Evolutionary conservation across 2,888 invertebrate species (phyloP), one percentile per base, ranked within the genome.

Genomic region (Muschampia plurimacula): DNA sequence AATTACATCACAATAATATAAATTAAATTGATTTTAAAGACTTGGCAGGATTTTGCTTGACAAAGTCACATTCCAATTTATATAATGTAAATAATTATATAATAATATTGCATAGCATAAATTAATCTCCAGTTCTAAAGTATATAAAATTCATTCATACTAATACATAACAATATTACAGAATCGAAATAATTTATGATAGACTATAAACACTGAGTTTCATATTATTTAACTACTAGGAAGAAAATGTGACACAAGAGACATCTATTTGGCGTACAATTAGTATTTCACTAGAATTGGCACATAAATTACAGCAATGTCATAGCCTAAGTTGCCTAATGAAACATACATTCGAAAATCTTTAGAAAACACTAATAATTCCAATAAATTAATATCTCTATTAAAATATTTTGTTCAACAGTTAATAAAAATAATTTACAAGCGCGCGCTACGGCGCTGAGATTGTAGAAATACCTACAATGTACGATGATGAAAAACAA

Each of bases 21-120:
- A 77, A 74, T 79, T 77, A 79, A 70, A 76, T 63, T 78, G 74
- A 78, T 76, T 76, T 77, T 75, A 86, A 86, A 84, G 83, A 86
- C 88, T 91, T 93, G 94, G 94, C 93, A 93, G 94, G 93, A 93
- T 90, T 92, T 91, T 89, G 88, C 88, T 88, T 85, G 86, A 92
- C 89, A 90, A 89, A 89, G 87, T 91, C 88, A 86, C 86, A 82
- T 89, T 90, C 87, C 87, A 88, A 77, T 79, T 81, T 80, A 82
- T 80, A 85, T 79, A 81, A 82, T 82, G 83, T 81, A 79, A 81
- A 82, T 82, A 86, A 81, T 83, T 81, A 83, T 80, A 82, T 80
- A 82, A 76, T 83, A 81, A 81, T 82, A 83, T 82, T 74, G 76
- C 81, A 84, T 82, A 80, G 79, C 81, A 83, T 81, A 88, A 89